Evolutionary conservation across 2,797 vertebrate genomes (phyloP).

Genomic region (Danio jaintianensis): DNA sequence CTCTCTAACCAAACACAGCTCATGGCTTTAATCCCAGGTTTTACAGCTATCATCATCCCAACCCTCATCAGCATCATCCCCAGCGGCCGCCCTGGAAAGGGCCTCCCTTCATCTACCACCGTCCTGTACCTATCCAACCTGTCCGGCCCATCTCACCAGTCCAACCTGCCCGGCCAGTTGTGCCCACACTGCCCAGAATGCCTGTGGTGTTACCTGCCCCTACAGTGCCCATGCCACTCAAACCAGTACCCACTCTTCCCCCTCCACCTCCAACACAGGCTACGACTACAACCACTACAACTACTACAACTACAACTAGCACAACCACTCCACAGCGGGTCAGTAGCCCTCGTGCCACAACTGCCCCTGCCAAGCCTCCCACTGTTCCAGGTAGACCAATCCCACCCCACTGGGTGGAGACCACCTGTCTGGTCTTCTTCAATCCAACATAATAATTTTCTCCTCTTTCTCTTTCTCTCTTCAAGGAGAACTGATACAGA

Average conservation of each 20-base stretch:
- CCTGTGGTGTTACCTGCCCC: conserved; percentile 44
- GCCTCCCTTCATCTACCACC: conserved; percentile 61
- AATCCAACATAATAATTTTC: neutral
- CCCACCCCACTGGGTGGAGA: conserved; percentile 4
- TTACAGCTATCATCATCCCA: conserved; percentile 63
- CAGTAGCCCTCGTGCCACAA: conserved; percentile 60
- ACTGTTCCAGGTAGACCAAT: conserved; percentile 67
- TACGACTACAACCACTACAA: conserved; percentile 44
- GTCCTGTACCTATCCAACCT: conserved; percentile 45
- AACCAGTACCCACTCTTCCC: conserved; percentile 25
- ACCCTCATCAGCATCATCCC: conserved; percentile 42
- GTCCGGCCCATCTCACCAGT: conserved; percentile 37
- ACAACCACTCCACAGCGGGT: conserved; percentile 57
- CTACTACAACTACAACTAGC: conserved; percentile 44
- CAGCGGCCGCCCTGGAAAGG: conserved; percentile 62
- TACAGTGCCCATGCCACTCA: conserved; percentile 40
- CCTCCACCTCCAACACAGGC: conserved; percentile 36
- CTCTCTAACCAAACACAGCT: conserved; percentile 65
- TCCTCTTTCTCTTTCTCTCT: conserved; percentile 5
- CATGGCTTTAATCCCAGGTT: conserved; percentile 70
- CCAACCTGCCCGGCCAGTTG: conserved; percentile 33
- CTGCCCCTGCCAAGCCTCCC: conserved; percentile 51
- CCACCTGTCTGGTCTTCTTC: neutral
- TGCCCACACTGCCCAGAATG: conserved; percentile 33
- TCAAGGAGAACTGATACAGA: conserved; percentile 16